Percentiles rank a stretch among this genome's conserved stretches.
phyloP scores from a whole-genome alignment of 2,797 vertebrate genomes.

The Eulemur rubriventer region DNA sequence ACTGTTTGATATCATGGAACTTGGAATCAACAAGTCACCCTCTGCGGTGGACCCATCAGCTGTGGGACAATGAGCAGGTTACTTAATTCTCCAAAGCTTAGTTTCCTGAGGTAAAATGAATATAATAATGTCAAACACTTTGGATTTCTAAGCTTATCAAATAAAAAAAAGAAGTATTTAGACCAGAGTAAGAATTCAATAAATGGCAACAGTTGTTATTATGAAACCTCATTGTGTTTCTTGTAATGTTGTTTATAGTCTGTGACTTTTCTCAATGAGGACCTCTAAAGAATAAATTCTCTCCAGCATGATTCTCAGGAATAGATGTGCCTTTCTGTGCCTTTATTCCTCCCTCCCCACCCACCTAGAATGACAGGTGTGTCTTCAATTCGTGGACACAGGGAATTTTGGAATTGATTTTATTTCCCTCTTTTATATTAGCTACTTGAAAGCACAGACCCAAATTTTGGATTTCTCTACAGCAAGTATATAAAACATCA shows the following conservation, averaged over 20 bases:
- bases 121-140: background rate
- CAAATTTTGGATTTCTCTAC: background rate
- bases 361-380: background rate
- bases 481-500: background rate
- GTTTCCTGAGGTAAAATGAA: background rate
- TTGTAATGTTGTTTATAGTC: background rate
- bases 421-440: background rate
- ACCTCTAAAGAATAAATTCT: background rate
- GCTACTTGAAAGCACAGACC: background rate
- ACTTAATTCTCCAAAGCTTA: background rate
- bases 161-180: background rate
- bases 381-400: background rate
- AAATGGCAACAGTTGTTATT: background rate
- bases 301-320: background rate
- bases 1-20: background rate
- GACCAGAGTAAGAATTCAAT: background rate
- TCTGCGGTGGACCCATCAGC: background rate
- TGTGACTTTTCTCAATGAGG: background rate
- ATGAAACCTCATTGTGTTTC: background rate
- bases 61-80: background rate
- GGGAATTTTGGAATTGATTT: background rate
- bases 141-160: background rate
- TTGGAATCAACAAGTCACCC: background rate
- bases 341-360: background rate
- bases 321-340: background rate